Conservation (phyloP, 2,888 invertebrate genomes). For the Apotomis turbidana region DNA sequence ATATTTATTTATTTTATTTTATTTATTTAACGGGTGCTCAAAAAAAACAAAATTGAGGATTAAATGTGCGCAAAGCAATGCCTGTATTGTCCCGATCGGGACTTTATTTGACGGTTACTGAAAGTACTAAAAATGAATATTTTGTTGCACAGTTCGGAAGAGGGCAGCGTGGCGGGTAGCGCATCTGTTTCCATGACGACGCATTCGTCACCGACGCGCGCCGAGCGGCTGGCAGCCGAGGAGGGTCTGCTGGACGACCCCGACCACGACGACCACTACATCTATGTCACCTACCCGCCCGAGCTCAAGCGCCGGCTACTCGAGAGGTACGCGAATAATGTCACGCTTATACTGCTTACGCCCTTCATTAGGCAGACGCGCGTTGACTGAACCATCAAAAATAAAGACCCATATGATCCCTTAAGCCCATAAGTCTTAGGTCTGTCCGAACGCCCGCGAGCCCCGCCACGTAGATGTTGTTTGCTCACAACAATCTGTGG, state of each 20-base stretch:
- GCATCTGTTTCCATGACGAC: conserved; percentile 87
- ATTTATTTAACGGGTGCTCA: no score
- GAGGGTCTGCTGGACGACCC: conserved; percentile 72
- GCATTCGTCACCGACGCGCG: conserved; percentile 86
- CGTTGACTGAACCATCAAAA: conserved; percentile 55
- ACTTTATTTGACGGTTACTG: no score
- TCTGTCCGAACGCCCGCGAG: no score
- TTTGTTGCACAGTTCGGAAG: conserved; percentile 83
- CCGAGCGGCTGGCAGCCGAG: conserved; percentile 73
- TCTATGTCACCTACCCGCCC: conserved; percentile 94
- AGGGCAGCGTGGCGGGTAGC: conserved; percentile 86
- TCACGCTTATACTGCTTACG: conserved; percentile 71
- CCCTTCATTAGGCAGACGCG: conserved; percentile 72
- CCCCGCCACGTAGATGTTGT: no score
- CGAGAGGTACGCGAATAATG: conserved; percentile 87
- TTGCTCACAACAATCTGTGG: no score
- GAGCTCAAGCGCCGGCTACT: conserved; percentile 92
- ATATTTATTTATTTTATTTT: no score
- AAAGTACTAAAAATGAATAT: neutral
- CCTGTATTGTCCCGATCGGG: no score
- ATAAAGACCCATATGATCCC: no score
- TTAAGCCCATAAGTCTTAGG: no score
- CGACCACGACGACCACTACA: conserved; percentile 90
- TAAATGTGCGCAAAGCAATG: no score
- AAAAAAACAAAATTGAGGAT: no score